These are phyloP conservation scores for Volucella inflata DNA, from an alignment of 2,888 invertebrate species.

Conservation along the genomic window DNA sequence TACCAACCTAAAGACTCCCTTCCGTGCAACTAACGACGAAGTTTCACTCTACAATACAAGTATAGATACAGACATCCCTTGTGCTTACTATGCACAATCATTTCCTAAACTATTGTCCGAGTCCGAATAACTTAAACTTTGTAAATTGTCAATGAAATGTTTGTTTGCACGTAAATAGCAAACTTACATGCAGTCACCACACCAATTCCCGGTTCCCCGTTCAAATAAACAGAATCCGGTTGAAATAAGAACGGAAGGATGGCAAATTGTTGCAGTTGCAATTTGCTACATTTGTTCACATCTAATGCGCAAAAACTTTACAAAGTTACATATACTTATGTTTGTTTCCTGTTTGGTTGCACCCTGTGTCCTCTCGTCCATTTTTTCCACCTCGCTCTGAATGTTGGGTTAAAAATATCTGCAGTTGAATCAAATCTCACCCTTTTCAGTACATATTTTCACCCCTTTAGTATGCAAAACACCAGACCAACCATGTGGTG, in stretches of 20 bases:
- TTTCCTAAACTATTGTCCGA: conserved; percentile 60
- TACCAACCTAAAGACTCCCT: conserved; percentile 24
- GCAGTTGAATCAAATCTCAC: conserved; percentile 53
- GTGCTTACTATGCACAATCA: conserved; percentile 48
- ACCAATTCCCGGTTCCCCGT: conserved; percentile 66
- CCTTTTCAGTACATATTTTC: conserved; percentile 21
- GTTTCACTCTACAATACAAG: conserved; percentile 57
- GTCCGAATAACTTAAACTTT: conserved; percentile 71
- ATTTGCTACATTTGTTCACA: conserved; percentile 67
- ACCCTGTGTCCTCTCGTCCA: background rate
- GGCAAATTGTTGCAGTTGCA: conserved; percentile 73
- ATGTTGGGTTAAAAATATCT: conserved; percentile 45
- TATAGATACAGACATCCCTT: conserved; percentile 30
- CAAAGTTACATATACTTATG: conserved; percentile 13
- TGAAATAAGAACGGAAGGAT: conserved; percentile 67
- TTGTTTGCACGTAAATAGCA: conserved; percentile 70
- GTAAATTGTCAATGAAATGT: conserved; percentile 74
- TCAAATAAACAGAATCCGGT: conserved; percentile 60
- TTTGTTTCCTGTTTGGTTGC: conserved; percentile 36
- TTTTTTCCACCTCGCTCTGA: conserved; percentile 27
- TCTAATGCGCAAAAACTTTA: conserved; percentile 55
- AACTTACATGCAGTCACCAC: conserved; percentile 64
- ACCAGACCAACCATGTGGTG: conserved; percentile 1
- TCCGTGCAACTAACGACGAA: conserved; percentile 50
- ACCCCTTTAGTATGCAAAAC: conserved; percentile 18